Conservation (phyloP, 2,797 vertebrate genomes). For the Okamejei kenojei region DNA sequence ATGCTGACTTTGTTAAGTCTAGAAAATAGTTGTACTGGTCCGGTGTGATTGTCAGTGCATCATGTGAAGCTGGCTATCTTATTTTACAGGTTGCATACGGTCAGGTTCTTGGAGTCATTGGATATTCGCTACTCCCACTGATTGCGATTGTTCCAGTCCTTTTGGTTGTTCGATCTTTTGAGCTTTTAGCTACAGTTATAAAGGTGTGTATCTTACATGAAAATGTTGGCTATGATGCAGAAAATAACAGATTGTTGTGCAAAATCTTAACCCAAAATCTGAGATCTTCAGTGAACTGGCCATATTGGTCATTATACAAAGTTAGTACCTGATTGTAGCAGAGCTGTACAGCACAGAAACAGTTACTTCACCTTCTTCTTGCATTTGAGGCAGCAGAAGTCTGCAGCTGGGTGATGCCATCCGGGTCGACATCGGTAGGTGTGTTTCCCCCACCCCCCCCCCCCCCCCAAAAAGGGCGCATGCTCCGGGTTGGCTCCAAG, state of each 20-base stretch:
- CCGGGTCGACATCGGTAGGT: too few species aligned
- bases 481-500: too few species aligned
- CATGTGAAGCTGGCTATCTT: background rate
- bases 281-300: too few species aligned
- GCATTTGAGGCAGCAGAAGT: too few species aligned
- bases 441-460: too few species aligned
- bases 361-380: too few species aligned
- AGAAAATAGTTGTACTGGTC: background rate
- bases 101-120: slow-evolving; percentile 95
- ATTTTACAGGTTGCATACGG: slow-evolving; percentile 82
- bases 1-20: slow-evolving; percentile 17
- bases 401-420: too few species aligned
- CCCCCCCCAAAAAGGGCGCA: too few species aligned
- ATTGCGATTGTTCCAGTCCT: slow-evolving; percentile 91
- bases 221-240: slow-evolving; percentile 5
- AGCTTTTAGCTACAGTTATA: slow-evolving; percentile 82
- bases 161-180: slow-evolving; percentile 81
- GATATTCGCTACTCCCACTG: slow-evolving; percentile 93
- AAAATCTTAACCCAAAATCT: background rate
- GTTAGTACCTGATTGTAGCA: too few species aligned
- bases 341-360: too few species aligned
- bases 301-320: too few species aligned
- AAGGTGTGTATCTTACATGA: slow-evolving; percentile 70
- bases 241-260: background rate
- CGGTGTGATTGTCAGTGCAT: background rate